phyloP scores from a whole-genome alignment of 2,888 invertebrate genomes.

The Phragmatobia fuliginosa region DNA sequence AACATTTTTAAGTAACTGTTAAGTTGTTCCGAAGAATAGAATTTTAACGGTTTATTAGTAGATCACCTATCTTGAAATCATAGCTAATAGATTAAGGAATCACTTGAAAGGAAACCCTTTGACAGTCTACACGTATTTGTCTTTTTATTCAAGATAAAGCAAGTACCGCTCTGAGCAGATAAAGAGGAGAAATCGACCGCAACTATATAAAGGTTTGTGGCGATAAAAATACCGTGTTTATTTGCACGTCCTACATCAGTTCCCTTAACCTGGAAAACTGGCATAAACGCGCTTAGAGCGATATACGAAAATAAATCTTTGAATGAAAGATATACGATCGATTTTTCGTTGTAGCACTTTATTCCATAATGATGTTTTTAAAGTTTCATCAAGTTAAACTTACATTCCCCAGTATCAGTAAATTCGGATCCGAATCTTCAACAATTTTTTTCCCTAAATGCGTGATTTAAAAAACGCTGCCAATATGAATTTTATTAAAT shows the following conservation, averaged over 20 bases:
- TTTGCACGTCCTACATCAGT: constrained; percentile 86
- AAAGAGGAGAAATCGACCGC: constrained; percentile 86
- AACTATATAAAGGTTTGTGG: constrained; percentile 86
- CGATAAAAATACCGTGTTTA: constrained; percentile 86
- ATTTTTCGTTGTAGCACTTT: constrained; percentile 57
- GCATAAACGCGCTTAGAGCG: constrained; percentile 57
- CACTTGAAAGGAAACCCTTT: constrained; percentile 66
- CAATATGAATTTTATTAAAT: constrained; percentile 49
- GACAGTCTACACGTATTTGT: constrained; percentile 73
- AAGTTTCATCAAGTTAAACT: constrained; percentile 66
- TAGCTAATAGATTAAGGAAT: constrained; percentile 58
- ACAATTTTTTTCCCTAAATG: constrained; percentile 75
- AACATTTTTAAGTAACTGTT: neutral
- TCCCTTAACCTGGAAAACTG: constrained; percentile 67
- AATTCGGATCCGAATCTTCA: constrained; percentile 80
- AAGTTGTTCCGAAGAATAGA: neutral
- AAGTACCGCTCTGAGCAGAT: constrained; percentile 83
- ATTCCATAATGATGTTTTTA: constrained; percentile 59
- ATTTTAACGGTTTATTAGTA: constrained; percentile 13
- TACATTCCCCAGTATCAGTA: constrained; percentile 81
- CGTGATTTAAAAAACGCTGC: constrained; percentile 73
- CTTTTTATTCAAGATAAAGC: constrained; percentile 84
- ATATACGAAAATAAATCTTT: constrained; percentile 65
- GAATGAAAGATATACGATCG: constrained; percentile 61
- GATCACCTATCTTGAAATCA: neutral